Evolutionary conservation across 2,113 vertebrate genomes (phyloP).

Genomic region (Spea multiplicata): DNA sequence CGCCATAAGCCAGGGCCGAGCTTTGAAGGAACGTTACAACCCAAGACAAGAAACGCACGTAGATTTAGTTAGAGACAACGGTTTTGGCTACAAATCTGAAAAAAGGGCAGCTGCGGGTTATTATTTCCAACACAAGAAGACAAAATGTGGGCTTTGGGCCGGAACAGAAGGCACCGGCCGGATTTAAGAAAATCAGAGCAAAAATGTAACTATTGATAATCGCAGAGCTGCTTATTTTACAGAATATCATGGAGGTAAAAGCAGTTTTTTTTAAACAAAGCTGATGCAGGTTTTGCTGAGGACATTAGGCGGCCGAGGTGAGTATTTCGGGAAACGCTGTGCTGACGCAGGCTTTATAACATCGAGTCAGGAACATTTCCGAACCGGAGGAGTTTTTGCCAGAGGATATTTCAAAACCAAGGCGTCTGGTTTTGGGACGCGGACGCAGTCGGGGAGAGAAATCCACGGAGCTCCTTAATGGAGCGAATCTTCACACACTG

Average conservation of each 20-base stretch:
- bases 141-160: not conserved
- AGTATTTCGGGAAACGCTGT: constrained; percentile 34
- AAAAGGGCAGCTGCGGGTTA: not conserved
- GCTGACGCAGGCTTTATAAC: constrained; percentile 33
- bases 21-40: not conserved
- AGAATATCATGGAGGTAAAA: too few relatives aligned
- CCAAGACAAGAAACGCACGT: not conserved
- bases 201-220: too few relatives aligned
- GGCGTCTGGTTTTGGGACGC: constrained; percentile 5
- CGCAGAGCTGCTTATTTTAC: too few relatives aligned
- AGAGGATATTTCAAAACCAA: constrained; percentile 30
- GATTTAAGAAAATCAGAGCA: not conserved
- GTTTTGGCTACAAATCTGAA: not conserved
- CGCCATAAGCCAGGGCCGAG: not conserved
- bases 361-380: constrained; percentile 39
- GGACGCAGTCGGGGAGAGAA: not conserved
- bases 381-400: constrained; percentile 27
- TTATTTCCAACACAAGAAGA: not conserved
- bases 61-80: not conserved
- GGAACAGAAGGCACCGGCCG: not conserved
- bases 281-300: constrained; percentile 31
- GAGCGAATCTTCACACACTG: constrained; percentile 28
- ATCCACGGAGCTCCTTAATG: constrained; percentile 32
- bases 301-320: constrained; percentile 12
- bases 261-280: constrained; percentile 13